These are phyloP conservation scores for Phlogophora meticulosa DNA, from an alignment of 2,888 invertebrate species.

Conservation along the genomic window DNA sequence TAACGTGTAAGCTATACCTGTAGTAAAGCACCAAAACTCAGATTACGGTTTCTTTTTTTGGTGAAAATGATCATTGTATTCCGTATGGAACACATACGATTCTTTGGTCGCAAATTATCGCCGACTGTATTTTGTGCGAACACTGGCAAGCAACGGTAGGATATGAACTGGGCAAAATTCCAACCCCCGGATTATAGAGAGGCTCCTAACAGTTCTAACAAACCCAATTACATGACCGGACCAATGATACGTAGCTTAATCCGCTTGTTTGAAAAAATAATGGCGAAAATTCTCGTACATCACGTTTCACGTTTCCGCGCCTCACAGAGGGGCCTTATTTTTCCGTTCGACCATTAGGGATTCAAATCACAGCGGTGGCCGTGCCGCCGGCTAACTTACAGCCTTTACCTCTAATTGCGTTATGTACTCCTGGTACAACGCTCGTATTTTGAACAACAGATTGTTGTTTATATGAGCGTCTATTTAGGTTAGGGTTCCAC, in stretches of 20 bases:
- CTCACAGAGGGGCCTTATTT: slow-evolving; percentile 45
- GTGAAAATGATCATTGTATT: background rate
- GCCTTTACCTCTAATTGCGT: slow-evolving; percentile 76
- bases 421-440: slow-evolving; percentile 73
- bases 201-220: slow-evolving; percentile 47
- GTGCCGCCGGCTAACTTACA: slow-evolving; percentile 76
- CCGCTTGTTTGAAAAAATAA: slow-evolving; percentile 44
- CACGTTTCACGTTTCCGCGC: slow-evolving; percentile 51
- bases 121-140: background rate
- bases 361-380: slow-evolving; percentile 79
- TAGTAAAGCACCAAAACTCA: background rate
- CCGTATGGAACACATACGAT: background rate
- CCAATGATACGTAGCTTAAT: slow-evolving; percentile 32
- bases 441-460: slow-evolving; percentile 64
- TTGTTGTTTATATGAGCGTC: slow-evolving; percentile 48
- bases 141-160: slow-evolving; percentile 20
- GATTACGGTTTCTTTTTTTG: background rate
- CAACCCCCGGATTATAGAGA: slow-evolving; percentile 41
- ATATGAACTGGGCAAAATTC: slow-evolving; percentile 38
- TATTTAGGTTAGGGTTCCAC: slow-evolving; percentile 10
- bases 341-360: slow-evolving; percentile 74
- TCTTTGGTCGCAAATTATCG: background rate
- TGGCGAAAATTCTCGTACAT: slow-evolving; percentile 34
- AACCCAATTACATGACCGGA: slow-evolving; percentile 39
- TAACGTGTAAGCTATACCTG: background rate